Evolutionary conservation across 2,888 invertebrate species (phyloP).

Genomic region (Drosophila ustulata): DNA sequence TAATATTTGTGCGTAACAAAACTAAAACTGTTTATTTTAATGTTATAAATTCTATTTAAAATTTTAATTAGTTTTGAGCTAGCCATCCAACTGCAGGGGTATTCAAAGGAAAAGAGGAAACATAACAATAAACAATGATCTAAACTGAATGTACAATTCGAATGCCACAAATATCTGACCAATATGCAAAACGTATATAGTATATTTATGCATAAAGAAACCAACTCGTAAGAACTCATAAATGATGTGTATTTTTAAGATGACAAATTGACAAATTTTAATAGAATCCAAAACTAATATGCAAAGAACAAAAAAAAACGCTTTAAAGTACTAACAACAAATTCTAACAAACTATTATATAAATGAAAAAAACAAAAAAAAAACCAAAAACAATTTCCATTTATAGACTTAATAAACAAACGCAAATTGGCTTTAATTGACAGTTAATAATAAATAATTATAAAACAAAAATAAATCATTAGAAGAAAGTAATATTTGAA

Average conservation of each 20-base stretch:
- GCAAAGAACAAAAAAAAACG: conserved; percentile 34
- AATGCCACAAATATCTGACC: conserved; percentile 78
- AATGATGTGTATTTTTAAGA: conserved; percentile 50
- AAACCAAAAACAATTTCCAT: conserved; percentile 30
- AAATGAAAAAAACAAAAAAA: conserved; percentile 1
- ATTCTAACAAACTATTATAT: conserved; percentile 3
- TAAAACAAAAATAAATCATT: background rate
- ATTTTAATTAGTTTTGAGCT: too few species aligned
- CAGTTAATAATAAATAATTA: conserved; percentile 28
- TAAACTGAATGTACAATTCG: conserved; percentile 73
- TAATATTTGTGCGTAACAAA: too few species aligned
- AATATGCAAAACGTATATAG: conserved; percentile 65
- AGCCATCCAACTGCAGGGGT: conserved; percentile 11
- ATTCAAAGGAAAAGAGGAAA: conserved; percentile 20
- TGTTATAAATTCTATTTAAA: too few species aligned
- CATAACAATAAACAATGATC: conserved; percentile 53
- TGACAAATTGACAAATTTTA: conserved; percentile 55
- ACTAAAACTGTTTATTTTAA: too few species aligned
- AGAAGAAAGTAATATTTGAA: conserved; percentile 26
- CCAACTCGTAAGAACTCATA: conserved; percentile 36
- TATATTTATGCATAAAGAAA: conserved; percentile 51
- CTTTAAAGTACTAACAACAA: conserved; percentile 30
- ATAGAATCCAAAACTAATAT: conserved; percentile 40
- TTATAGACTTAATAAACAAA: conserved; percentile 56
- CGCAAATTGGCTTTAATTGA: conserved; percentile 70